Evolutionary conservation across 92 coral and sea anemone species (phyloP), one percentile per base, ranked within the genome.

Genomic region (Umimayanthus kanabou): DNA sequence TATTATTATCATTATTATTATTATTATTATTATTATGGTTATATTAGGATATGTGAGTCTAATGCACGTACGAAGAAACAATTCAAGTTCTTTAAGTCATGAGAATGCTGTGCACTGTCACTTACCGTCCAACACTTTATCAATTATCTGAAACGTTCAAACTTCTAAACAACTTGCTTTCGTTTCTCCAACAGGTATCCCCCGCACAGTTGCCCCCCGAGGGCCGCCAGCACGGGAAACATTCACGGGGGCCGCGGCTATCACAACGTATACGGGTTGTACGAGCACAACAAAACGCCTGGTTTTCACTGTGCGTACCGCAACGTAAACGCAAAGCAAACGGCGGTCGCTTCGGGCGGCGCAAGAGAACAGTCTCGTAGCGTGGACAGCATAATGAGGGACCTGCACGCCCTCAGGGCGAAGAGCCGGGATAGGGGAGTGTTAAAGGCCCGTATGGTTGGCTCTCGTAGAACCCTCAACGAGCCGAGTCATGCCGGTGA

Each of bases 181-280:
- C 13, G 71, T 3, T 15, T 70, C 43, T 8, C 66, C 23, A n/a
- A 42, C 87, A 83, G 87, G 43, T 83, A 83, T 45, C 87, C 87
- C 3, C 22, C 28, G 26, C 50, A 28, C 67, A 45, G 73, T 43
- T 47, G 33, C 29, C 73, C 87, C 39, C 78, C 53, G 45, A 69
- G 87, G 28, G 87, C 87, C 3, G 87, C 87, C 40, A 83, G 87
- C 30, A 83, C 87, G 66, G 87, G 87, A 16, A 83, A 83, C 47
- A 83, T 83, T 26, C 66, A 83, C 47, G 65, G 87, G 0, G 78
- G 78, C 29, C 87, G 78, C 39, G 77, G 87, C 42, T 83, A 69
- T 49, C 87, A 83, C 55, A 83, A 69, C 39, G 87, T 69, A 18
- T 83, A 83, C 26, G 87, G 78, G 8, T 69, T 83, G 20, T 83